Evolutionary conservation across 1,140 invertebrate species (phyloP).

Genomic region (Prorops nasuta): DNA sequence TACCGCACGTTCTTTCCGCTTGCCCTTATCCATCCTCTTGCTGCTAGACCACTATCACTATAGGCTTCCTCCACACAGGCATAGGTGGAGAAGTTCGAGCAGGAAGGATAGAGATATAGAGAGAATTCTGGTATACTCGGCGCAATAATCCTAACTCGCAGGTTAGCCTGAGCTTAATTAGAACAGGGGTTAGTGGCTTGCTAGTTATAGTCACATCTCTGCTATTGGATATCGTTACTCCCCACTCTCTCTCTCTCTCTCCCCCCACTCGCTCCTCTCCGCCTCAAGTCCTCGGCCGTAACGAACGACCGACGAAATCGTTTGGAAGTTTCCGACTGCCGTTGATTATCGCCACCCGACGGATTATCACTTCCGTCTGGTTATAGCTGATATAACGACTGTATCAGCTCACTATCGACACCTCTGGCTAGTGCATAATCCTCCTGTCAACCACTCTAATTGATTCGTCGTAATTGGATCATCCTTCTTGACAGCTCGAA

Average conservation of each 20-base stretch:
- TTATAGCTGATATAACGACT: no score
- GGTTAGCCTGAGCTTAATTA: slow-evolving; percentile 52
- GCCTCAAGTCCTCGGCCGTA: not conserved
- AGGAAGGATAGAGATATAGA: not conserved
- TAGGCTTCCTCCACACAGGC: no score
- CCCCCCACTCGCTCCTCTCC: not conserved
- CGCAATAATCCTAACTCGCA: slow-evolving; percentile 55
- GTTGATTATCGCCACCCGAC: not conserved
- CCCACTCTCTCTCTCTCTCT: slow-evolving; percentile 3
- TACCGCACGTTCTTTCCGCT: slow-evolving; percentile 22
- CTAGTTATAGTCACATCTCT: slow-evolving; percentile 39
- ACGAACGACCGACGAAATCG: not conserved
- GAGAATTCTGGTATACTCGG: slow-evolving; percentile 5
- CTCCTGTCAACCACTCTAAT: no score
- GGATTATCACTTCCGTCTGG: not conserved
- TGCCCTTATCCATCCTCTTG: not conserved
- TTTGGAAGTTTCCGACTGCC: not conserved
- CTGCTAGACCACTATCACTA: no score
- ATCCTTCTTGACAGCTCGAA: no score
- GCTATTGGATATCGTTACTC: slow-evolving; percentile 34
- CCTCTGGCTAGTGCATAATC: no score
- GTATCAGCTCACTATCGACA: no score
- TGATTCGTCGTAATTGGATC: no score
- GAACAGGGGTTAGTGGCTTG: slow-evolving; percentile 43
- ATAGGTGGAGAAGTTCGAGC: no score